Evolutionary conservation across 1,140 invertebrate species (phyloP).

Genomic region (Bombus terrestris): DNA sequence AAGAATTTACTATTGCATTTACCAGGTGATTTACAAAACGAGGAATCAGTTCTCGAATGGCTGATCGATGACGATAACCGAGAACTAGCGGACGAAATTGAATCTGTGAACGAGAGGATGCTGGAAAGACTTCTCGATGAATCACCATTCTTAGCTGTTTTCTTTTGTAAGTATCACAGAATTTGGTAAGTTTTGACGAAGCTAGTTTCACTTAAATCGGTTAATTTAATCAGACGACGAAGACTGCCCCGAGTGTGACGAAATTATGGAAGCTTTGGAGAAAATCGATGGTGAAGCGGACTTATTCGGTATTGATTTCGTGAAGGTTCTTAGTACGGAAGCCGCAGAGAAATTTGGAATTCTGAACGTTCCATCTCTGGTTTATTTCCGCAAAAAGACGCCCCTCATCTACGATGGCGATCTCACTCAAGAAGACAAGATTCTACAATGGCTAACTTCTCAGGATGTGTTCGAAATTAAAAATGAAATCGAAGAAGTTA

Average conservation of each 20-base stretch:
- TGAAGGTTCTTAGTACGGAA: constrained; percentile 94
- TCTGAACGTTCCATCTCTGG: constrained; percentile 91
- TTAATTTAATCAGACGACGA: constrained; percentile 88
- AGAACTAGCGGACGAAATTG: constrained; percentile 96
- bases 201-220: not conserved
- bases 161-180: constrained; percentile 90
- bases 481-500: constrained; percentile 98
- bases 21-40: constrained; percentile 93
- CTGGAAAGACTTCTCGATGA: constrained; percentile 93
- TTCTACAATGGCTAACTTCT: constrained; percentile 94
- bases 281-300: constrained; percentile 97
- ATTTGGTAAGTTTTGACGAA: not conserved
- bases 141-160: constrained; percentile 94
- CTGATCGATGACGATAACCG: constrained; percentile 96
- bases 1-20: not conserved
- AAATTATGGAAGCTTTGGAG: constrained; percentile 93
- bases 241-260: constrained; percentile 94
- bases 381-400: constrained; percentile 94
- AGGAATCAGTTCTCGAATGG: constrained; percentile 96
- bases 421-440: constrained; percentile 92
- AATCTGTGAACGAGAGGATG: constrained; percentile 95
- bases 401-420: constrained; percentile 96
- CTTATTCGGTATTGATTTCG: constrained; percentile 96
- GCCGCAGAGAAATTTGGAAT: constrained; percentile 92
- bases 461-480: constrained; percentile 98